Evolutionary conservation across 2,888 invertebrate species (phyloP).

Genomic region (Coleophora deauratella): DNA sequence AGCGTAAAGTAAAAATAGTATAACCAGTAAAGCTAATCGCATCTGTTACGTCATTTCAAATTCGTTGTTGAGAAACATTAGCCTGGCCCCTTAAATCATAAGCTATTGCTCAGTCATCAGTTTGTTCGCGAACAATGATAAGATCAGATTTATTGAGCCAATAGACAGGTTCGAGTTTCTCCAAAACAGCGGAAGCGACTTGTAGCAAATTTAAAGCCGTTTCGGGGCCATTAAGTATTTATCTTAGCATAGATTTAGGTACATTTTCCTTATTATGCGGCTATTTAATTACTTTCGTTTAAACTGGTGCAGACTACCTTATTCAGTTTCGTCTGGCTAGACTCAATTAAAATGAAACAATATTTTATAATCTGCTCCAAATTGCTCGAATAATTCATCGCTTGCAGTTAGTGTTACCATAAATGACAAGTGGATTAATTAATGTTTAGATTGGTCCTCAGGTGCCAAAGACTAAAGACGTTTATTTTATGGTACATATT

Average conservation of each 20-base stretch:
- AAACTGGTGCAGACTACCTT: slow-evolving; percentile 24
- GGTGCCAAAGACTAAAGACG: too few species aligned
- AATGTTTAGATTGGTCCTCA: slow-evolving; percentile 13
- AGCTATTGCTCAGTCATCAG: slow-evolving; percentile 4
- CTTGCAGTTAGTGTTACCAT: slow-evolving; percentile 23
- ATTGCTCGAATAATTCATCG: slow-evolving; percentile 28
- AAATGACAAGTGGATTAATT: slow-evolving; percentile 35
- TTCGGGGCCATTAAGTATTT: slow-evolving; percentile 24
- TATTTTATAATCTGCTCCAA: slow-evolving; percentile 15
- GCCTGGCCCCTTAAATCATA: not conserved
- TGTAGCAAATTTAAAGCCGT: slow-evolving; percentile 28
- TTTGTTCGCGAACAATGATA: slow-evolving; percentile 3
- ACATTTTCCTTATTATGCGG: slow-evolving; percentile 39
- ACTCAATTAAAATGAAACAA: slow-evolving; percentile 22
- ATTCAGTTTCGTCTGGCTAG: slow-evolving; percentile 14
- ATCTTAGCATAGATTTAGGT: slow-evolving; percentile 32
- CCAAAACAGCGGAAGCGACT: slow-evolving; percentile 7
- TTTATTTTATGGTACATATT: too few species aligned
- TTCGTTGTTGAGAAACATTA: too few species aligned
- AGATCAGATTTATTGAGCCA: slow-evolving; percentile 9
- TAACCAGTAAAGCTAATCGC: too few species aligned
- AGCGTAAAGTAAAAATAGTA: too few species aligned
- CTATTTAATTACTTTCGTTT: slow-evolving; percentile 36
- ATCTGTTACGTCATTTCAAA: too few species aligned
- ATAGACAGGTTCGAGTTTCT: slow-evolving; percentile 11